Conservation (phyloP, 2,797 vertebrate genomes). For the Gymnothorax reevesii region DNA sequence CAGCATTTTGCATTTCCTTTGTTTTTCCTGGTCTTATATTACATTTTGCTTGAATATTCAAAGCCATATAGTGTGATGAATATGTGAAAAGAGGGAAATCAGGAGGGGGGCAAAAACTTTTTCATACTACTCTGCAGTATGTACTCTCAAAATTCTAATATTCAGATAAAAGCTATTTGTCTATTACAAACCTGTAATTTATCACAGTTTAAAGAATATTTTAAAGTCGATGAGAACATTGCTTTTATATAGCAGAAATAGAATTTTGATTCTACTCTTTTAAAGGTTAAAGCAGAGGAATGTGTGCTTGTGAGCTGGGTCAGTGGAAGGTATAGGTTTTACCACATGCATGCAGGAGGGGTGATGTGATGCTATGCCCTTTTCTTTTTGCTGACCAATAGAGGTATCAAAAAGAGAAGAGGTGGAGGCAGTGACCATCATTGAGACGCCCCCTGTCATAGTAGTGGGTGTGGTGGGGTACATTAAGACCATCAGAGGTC, state of each 20-base stretch:
- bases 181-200: neutral
- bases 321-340: neutral
- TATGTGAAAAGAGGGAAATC: no score
- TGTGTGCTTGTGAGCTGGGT: neutral
- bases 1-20: no score
- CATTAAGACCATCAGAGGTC: constrained; percentile 78
- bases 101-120: no score
- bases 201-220: neutral
- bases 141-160: neutral
- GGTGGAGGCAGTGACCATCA: constrained; percentile 89
- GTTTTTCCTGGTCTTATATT: no score
- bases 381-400: constrained; percentile 48
- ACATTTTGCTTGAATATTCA: no score
- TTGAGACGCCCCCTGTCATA: constrained; percentile 87
- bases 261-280: no score
- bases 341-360: neutral
- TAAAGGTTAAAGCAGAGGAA: neutral
- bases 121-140: no score
- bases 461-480: constrained; percentile 90
- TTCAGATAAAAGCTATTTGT: neutral
- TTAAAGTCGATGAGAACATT: no score
- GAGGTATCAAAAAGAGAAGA: constrained; percentile 88
- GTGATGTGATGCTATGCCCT: neutral
- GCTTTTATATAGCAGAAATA: no score
- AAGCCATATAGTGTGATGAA: no score